These are phyloP conservation scores for Dromaius novaehollandiae DNA, from an alignment of 2,113 vertebrate species.

Conservation along the genomic window DNA sequence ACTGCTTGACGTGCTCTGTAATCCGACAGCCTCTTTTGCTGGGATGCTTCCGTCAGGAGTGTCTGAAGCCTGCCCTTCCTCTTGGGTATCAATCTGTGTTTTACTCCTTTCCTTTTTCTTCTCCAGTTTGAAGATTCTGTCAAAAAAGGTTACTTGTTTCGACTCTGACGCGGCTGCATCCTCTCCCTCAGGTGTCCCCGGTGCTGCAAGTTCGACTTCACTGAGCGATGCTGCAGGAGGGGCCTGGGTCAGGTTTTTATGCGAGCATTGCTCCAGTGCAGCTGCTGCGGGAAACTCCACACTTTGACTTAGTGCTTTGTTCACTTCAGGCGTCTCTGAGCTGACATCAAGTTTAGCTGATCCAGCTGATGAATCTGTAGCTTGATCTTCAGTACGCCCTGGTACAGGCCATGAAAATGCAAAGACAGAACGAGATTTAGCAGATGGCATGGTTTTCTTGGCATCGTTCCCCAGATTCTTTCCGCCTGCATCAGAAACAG, in stretches of 20 bases:
- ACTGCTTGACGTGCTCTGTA: background rate
- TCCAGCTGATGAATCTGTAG: slow-evolving; percentile 29
- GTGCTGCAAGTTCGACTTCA: background rate
- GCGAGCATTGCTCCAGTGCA: background rate
- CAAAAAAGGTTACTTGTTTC: slow-evolving; percentile 71
- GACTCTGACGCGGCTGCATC: background rate
- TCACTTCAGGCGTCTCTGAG: background rate
- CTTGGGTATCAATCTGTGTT: background rate
- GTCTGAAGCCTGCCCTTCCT: background rate
- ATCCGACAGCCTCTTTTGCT: background rate
- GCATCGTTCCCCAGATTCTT: slow-evolving; percentile 67
- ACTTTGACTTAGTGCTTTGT: slow-evolving; percentile 63
- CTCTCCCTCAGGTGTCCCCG: background rate
- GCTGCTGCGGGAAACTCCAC: background rate
- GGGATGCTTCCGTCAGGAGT: background rate
- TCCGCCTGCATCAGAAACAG: slow-evolving; percentile 14
- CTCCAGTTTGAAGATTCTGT: slow-evolving; percentile 81
- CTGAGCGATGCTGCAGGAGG: background rate
- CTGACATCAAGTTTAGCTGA: slow-evolving; percentile 40
- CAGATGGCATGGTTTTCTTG: slow-evolving; percentile 64
- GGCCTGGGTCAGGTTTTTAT: slow-evolving; percentile 38
- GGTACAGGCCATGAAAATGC: slow-evolving; percentile 75
- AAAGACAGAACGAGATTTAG: slow-evolving; percentile 68
- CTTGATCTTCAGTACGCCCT: slow-evolving; percentile 69
- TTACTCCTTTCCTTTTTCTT: slow-evolving; percentile 43